Conservation (phyloP, 2,113 vertebrate species). For the Semnornis frantzii region DNA sequence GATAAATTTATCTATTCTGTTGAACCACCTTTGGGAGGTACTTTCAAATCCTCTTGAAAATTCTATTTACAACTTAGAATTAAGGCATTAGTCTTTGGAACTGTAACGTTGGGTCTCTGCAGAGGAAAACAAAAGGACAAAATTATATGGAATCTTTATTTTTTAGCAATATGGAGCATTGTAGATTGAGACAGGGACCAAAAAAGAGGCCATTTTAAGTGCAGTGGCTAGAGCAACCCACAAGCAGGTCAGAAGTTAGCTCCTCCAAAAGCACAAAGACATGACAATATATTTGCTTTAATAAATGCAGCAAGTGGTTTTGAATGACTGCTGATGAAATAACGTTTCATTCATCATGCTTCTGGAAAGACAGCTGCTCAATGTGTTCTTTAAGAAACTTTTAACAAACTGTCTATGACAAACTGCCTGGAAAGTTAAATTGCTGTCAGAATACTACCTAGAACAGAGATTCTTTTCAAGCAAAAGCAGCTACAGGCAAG, state of each 20-base stretch:
- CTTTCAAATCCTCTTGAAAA: too few relatives aligned
- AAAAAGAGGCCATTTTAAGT: neutral
- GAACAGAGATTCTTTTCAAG: neutral
- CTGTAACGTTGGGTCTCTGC: neutral
- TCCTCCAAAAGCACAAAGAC: neutral
- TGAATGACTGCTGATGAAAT: neutral
- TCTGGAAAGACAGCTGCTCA: neutral
- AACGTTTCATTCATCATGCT: neutral
- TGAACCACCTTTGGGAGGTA: too few relatives aligned
- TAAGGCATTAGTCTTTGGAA: too few relatives aligned
- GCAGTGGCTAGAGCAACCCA: neutral
- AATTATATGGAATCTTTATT: neutral
- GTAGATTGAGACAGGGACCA: neutral
- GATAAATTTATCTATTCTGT: too few relatives aligned
- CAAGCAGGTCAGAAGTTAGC: conserved; percentile 27
- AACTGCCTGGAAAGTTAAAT: neutral
- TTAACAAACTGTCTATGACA: neutral
- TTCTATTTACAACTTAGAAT: too few relatives aligned
- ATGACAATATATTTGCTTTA: neutral
- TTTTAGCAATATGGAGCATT: neutral
- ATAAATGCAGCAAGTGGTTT: neutral
- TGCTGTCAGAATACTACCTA: neutral
- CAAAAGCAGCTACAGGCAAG: neutral
- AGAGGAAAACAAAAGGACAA: neutral
- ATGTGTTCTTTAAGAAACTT: neutral